These are phyloP conservation scores for Fukomys damarensis DNA, from an alignment of 2,113 vertebrate genomes.

Conservation along the genomic window DNA sequence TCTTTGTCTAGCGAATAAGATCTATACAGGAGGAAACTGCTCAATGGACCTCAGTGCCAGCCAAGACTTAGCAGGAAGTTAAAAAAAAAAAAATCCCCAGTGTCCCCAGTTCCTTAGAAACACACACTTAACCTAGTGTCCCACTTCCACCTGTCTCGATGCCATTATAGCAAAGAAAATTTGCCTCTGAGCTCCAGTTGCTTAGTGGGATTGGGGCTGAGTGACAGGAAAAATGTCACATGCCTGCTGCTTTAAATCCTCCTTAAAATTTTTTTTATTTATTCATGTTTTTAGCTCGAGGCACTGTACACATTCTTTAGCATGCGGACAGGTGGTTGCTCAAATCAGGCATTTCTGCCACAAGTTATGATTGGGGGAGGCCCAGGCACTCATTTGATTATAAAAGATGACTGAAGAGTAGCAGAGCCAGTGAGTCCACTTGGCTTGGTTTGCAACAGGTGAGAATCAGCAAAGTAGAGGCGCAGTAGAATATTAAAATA, in stretches of 20 bases:
- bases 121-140: not conserved
- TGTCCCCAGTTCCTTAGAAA: not conserved
- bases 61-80: not conserved
- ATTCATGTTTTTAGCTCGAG: not conserved
- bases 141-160: not conserved
- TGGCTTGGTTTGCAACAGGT: not conserved
- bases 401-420: not conserved
- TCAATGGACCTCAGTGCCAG: not conserved
- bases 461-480: not conserved
- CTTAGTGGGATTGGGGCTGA: not conserved
- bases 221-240: not conserved
- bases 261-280: not conserved
- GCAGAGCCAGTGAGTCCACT: rapidly evolving
- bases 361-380: not conserved
- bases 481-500: not conserved
- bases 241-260: not conserved
- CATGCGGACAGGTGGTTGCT: not conserved
- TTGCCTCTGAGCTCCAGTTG: not conserved
- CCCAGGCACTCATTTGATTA: rapidly evolving
- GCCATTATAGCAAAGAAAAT: not conserved
- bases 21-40: rapidly evolving
- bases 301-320: not conserved
- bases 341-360: not conserved
- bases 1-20: not conserved
- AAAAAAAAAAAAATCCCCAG: not conserved